phyloP scores from a whole-genome alignment of 2,113 vertebrate species.

The Laticauda laticaudata region DNA sequence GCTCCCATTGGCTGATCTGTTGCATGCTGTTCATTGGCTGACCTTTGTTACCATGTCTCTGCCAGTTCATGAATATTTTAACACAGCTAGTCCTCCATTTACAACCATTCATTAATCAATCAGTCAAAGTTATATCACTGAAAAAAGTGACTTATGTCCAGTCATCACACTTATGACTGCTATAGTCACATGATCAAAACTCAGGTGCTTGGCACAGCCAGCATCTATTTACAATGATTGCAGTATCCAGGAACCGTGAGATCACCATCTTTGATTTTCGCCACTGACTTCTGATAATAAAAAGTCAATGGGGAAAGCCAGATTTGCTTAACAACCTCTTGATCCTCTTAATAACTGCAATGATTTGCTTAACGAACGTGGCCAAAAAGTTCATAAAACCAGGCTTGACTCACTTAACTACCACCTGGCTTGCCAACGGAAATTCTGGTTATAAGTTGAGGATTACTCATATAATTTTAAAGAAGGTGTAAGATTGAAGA shows the following conservation, averaged over 20 bases:
- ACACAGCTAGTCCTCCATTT: neutral
- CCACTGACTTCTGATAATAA: neutral
- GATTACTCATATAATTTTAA: neutral
- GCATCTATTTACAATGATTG: neutral
- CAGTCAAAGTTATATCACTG: neutral
- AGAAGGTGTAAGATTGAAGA: neutral
- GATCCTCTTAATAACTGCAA: neutral
- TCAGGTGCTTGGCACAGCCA: neutral
- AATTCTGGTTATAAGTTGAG: neutral
- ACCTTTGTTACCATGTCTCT: no score
- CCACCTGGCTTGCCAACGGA: neutral
- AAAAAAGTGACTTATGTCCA: neutral
- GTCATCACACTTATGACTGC: neutral
- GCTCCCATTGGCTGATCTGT: no score
- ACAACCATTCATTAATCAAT: neutral
- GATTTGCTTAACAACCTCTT: neutral
- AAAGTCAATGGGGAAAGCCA: neutral
- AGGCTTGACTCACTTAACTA: neutral
- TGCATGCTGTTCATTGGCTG: no score
- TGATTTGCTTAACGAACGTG: neutral
- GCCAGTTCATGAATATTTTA: no score
- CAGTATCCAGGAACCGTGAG: neutral
- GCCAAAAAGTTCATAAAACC: neutral
- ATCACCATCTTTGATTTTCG: neutral
- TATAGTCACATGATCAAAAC: neutral